phyloP scores from a whole-genome alignment of 92 coral and sea anemone species.

The Micromussa lordhowensis region DNA sequence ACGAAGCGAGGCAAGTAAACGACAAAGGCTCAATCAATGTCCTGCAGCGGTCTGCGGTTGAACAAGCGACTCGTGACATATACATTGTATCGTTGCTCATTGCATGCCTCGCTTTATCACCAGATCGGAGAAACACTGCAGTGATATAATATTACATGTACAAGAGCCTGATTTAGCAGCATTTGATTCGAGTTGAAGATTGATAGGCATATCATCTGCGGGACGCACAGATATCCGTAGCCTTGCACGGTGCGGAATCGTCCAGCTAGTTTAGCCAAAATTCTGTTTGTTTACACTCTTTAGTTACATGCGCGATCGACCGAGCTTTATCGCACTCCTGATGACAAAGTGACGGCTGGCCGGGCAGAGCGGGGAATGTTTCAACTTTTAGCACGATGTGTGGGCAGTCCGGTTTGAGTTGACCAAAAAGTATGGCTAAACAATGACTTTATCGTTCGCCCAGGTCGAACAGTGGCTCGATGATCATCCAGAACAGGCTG shows the following conservation, averaged over 20 bases:
- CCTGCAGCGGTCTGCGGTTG: slow-evolving; percentile 44
- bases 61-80: slow-evolving; percentile 24
- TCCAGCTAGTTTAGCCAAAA: slow-evolving; percentile 63
- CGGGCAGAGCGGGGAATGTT: slow-evolving; percentile 36
- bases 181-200: slow-evolving; percentile 4
- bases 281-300: slow-evolving; percentile 92
- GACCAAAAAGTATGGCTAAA: slow-evolving; percentile 73
- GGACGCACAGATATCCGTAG: not conserved
- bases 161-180: slow-evolving; percentile 30
- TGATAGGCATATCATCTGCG: slow-evolving; percentile 9
- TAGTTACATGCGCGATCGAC: slow-evolving; percentile 89
- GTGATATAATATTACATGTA: slow-evolving; percentile 36
- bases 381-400: slow-evolving; percentile 48
- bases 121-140: slow-evolving; percentile 11
- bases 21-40: slow-evolving; percentile 28
- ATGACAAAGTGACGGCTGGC: slow-evolving; percentile 45
- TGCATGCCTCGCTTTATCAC: slow-evolving; percentile 20
- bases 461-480: slow-evolving; percentile 99
- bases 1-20: slow-evolving; percentile 7
- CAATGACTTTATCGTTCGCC: slow-evolving; percentile 92
- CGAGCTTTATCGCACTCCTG: slow-evolving; percentile 51
- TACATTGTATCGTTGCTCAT: slow-evolving; percentile 37
- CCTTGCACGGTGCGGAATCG: slow-evolving; percentile 40
- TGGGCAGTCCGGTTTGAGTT: slow-evolving; percentile 58
- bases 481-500: slow-evolving; percentile 81